These are phyloP conservation scores for Seriola rivoliana DNA, from an alignment of 2,113 vertebrate species.

Conservation along the genomic window DNA sequence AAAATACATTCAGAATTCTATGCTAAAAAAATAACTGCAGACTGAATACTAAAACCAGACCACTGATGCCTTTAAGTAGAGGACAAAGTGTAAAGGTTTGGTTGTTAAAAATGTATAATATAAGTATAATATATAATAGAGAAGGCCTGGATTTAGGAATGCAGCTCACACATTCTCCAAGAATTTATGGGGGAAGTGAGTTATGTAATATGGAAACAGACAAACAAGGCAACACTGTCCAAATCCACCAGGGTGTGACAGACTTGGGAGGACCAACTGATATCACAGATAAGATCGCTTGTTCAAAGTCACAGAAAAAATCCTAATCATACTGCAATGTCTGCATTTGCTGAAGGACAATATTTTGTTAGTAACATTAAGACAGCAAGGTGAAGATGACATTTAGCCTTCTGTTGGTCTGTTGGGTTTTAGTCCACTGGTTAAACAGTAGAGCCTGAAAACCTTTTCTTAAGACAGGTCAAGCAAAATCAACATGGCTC, in stretches of 20 bases:
- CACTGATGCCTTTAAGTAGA: background rate
- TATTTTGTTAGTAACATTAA: too few species aligned
- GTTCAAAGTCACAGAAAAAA: slow-evolving; percentile 10
- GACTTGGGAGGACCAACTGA: slow-evolving; percentile 13
- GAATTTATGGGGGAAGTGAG: slow-evolving; percentile 45
- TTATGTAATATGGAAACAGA: slow-evolving; percentile 56
- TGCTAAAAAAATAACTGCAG: background rate
- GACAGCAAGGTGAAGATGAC: background rate
- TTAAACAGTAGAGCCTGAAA: background rate
- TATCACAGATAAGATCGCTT: background rate
- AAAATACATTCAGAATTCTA: too few species aligned
- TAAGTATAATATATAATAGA: background rate
- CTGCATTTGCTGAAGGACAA: background rate
- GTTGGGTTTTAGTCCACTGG: background rate
- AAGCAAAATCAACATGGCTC: background rate
- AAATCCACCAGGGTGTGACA: slow-evolving; percentile 28
- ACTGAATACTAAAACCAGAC: background rate
- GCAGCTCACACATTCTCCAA: background rate
- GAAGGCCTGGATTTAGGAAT: slow-evolving; percentile 14
- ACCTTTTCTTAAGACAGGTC: background rate
- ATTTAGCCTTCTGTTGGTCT: background rate
- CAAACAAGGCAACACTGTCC: slow-evolving; percentile 57
- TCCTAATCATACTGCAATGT: background rate
- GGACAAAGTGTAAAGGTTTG: background rate
- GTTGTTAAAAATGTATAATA: background rate